Evolutionary conservation across 2,113 vertebrate genomes (phyloP).

Genomic region (Dipodomys ordii): DNA sequence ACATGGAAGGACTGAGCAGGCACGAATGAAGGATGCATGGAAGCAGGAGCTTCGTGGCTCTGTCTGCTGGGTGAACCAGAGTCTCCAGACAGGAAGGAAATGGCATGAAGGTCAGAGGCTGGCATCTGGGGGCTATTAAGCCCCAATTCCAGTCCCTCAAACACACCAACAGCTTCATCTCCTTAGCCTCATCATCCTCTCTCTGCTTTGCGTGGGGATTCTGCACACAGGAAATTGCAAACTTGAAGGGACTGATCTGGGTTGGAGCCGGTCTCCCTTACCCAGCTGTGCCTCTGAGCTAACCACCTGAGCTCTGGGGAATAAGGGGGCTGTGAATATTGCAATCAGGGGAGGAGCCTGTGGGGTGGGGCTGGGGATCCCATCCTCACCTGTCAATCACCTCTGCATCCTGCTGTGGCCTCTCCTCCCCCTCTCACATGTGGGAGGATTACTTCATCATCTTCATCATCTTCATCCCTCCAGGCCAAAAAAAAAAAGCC

Average conservation of each 20-base stretch:
- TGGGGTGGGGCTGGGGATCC: too few relatives aligned
- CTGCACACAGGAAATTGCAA: background rate
- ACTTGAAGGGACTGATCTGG: background rate
- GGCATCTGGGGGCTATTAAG: background rate
- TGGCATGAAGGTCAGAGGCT: background rate
- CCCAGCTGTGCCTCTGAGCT: too few relatives aligned
- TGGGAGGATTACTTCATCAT: too few relatives aligned
- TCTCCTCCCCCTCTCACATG: too few relatives aligned
- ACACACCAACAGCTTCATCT: background rate
- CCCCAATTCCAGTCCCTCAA: background rate
- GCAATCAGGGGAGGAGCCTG: too few relatives aligned
- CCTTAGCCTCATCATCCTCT: background rate
- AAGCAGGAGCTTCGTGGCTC: accelerated
- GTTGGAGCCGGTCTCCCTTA: too few relatives aligned
- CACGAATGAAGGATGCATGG: accelerated
- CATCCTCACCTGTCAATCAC: too few relatives aligned
- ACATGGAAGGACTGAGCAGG: background rate
- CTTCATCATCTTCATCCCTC: too few relatives aligned
- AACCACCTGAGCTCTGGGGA: too few relatives aligned
- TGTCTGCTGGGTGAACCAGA: background rate
- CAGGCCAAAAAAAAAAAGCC: too few relatives aligned
- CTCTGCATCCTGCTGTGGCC: too few relatives aligned
- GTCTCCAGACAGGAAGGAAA: background rate
- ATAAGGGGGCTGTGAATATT: too few relatives aligned
- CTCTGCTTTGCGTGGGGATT: background rate